Evolutionary conservation across 2,888 invertebrate species (phyloP).

Genomic region (Conistra vaccinii): DNA sequence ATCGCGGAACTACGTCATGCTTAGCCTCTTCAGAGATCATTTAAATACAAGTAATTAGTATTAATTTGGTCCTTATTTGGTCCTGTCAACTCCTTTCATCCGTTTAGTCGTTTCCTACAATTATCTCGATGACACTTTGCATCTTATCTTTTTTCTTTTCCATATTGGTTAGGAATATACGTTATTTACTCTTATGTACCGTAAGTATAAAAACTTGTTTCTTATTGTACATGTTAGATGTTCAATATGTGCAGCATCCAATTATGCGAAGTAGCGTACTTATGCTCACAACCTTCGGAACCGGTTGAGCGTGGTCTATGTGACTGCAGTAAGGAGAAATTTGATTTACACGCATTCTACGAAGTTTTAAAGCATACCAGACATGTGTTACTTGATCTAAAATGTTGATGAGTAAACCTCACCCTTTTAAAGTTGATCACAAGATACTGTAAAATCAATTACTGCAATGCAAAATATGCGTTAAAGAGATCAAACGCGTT

Average conservation of each 20-base stretch:
- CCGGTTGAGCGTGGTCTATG: conserved; percentile 36
- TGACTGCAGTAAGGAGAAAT: conserved; percentile 2
- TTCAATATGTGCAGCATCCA: conserved; percentile 45
- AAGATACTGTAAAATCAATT: background rate
- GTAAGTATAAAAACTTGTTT: conserved; percentile 45
- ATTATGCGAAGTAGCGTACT: conserved; percentile 37
- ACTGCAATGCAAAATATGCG: background rate
- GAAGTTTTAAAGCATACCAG: background rate
- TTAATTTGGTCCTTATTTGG: conserved; percentile 37
- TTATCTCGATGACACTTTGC: conserved; percentile 28
- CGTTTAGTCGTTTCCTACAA: conserved; percentile 35
- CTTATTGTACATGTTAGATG: conserved; percentile 33
- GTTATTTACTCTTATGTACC: conserved; percentile 17
- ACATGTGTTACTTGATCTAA: background rate
- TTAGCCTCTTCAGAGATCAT: background rate
- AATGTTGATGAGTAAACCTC: background rate
- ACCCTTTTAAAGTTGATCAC: background rate
- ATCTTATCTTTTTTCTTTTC: conserved; percentile 29
- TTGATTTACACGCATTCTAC: conserved; percentile 17
- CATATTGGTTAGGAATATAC: conserved; percentile 16
- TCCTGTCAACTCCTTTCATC: conserved; percentile 1
- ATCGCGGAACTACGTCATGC: conserved; percentile 8
- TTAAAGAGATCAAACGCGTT: background rate
- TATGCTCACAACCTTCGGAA: conserved; percentile 34
- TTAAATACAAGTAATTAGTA: conserved; percentile 25